These are phyloP conservation scores for Drosophila biarmipes DNA, from an alignment of 1,140 invertebrate species.

Conservation along the genomic window DNA sequence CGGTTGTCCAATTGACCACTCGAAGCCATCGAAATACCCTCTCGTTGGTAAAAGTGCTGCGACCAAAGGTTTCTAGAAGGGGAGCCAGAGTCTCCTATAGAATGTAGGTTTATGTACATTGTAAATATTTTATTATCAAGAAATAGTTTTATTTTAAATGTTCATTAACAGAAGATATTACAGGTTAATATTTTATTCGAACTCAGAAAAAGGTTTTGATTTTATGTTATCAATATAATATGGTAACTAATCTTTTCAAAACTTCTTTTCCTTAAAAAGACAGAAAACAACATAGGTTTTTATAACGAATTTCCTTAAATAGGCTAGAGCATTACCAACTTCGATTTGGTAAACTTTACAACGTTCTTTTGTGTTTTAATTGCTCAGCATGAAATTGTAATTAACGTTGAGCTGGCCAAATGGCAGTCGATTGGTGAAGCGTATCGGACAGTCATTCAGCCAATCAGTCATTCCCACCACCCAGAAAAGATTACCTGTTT, in stretches of 20 bases:
- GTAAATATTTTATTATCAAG: too few species aligned
- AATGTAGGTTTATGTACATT: too few species aligned
- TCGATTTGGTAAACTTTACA: constrained; percentile 2
- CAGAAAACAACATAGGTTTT: too few species aligned
- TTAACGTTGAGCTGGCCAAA: constrained; percentile 46
- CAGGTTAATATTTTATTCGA: too few species aligned
- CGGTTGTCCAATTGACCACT: constrained; percentile 13
- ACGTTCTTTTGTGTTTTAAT: constrained; percentile 38
- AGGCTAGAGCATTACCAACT: not conserved
- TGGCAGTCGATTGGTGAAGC: constrained; percentile 26
- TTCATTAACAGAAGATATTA: too few species aligned
- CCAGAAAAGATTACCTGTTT: not conserved
- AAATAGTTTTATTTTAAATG: too few species aligned
- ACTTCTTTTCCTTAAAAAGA: too few species aligned
- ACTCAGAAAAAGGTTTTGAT: too few species aligned
- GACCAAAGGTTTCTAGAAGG: not conserved
- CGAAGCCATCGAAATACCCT: constrained; percentile 23
- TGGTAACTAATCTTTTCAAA: too few species aligned
- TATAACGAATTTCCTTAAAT: not conserved
- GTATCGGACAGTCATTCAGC: constrained; percentile 23
- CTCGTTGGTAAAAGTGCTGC: too few species aligned
- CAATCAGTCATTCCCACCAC: constrained; percentile 15
- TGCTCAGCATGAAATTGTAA: constrained; percentile 61
- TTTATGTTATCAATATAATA: too few species aligned
- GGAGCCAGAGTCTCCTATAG: not conserved